Base-by-base conservation (phyloP, 2,888 invertebrate genomes). In the Eremobia ochroleuca region DNA sequence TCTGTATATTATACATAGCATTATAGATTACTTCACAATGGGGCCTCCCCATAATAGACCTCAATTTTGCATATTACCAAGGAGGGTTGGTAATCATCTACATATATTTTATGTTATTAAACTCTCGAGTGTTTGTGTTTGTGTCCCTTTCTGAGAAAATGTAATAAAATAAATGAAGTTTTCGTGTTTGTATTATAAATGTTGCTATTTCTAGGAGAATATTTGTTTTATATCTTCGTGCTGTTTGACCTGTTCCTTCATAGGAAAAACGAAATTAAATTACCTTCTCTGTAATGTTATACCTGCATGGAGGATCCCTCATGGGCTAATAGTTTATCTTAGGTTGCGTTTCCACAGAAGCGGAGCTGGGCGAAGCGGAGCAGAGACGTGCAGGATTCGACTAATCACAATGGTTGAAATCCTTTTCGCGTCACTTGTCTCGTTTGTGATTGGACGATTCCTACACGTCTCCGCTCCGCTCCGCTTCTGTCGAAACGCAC, bases 51-150 rank as follows among this genome's bases (percentile, higher is more conserved):
- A 25, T 67, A 34, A 55, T 43, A 58, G 18, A 49, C 28, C 8
- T 62, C 70, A 18, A 62, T 65, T 46, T 65, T 65, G 52, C n/a
- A 76, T 62, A 81, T 71, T 67, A 61, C 52, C 70, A 34, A 58
- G 49, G 40, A 81, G 76, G 81, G 76, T 80, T 62, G 76, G 37
- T 81, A 81, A 81, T 81, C 81, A 81, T 71, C 62, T 76, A 43
- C 3, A 73, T 71, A 55, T 43, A 67, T 80, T 46, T 28, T 55
- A 40, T 28, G 46, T 66, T 61, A 81, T 81, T 66, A 69, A 58
- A 62, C 58, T 70, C 40, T 58, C 40, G 8, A n/a, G n/a, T 55
- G 46, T 62, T 58, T 58, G 37, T 43, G 49, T 52, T 52, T 46
- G 34, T 18, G 52, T 52, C n/a, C 18, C 52, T 73, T 66, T 66